Evolutionary conservation across 1,140 invertebrate genomes (phyloP).

Genomic region (Berghia stephanieae): DNA sequence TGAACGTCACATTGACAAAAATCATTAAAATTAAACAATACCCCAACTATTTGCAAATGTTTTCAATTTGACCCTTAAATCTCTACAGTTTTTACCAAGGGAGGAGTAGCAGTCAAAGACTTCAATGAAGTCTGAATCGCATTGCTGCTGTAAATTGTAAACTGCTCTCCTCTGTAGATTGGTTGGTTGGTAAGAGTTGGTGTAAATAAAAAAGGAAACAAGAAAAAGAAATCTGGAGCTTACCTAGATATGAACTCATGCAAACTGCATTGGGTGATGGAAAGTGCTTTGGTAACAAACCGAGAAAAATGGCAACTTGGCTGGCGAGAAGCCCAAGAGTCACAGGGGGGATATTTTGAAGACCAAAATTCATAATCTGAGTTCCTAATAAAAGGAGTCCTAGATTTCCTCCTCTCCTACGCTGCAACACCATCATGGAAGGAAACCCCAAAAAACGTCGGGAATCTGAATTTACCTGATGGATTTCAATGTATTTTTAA

Average conservation of each 20-base stretch:
- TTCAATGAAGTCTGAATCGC: no score
- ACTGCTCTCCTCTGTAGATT: not conserved
- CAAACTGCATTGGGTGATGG: conserved; percentile 69
- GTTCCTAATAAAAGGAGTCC: conserved; percentile 52
- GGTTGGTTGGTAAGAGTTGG: not conserved
- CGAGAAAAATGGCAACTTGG: conserved; percentile 64
- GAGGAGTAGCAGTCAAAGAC: no score
- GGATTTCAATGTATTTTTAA: no score
- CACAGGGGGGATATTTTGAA: conserved; percentile 74
- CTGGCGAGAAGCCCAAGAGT: conserved; percentile 70
- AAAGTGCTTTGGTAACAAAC: conserved; percentile 45
- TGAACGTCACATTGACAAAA: no score
- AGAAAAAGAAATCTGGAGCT: not conserved
- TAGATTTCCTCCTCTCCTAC: conserved; percentile 39
- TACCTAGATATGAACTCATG: conserved; percentile 68
- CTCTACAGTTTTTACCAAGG: no score
- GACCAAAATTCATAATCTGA: conserved; percentile 67
- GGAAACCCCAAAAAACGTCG: no score
- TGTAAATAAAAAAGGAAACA: not conserved
- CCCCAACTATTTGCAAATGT: no score
- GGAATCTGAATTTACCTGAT: no score
- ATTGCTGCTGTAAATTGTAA: not conserved
- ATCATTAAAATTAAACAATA: no score
- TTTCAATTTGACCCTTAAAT: no score
- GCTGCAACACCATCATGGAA: no score